Percentiles rank a stretch among this genome's conserved stretches.
These are phyloP conservation scores for Phataginus tetradactyla DNA, from an alignment of 2,797 vertebrate species.

Conservation along the genomic window DNA sequence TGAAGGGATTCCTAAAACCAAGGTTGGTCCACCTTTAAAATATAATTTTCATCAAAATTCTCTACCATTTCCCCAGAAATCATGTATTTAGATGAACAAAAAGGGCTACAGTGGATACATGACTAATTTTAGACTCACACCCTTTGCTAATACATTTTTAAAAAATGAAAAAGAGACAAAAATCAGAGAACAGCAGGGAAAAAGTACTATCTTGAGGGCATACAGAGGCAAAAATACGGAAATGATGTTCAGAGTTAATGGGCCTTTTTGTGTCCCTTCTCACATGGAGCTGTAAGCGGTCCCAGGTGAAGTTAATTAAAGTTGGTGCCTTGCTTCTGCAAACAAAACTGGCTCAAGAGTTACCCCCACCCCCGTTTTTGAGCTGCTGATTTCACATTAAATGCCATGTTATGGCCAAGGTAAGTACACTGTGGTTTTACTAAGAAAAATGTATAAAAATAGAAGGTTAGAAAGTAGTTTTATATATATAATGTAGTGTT, in stretches of 20 bases:
- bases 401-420: background rate
- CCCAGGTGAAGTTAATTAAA: slow-evolving; percentile 78
- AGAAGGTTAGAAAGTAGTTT: background rate
- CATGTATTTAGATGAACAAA: slow-evolving; percentile 75
- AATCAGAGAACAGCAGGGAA: slow-evolving; percentile 76
- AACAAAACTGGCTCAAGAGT: slow-evolving; percentile 50
- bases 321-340: slow-evolving; percentile 54
- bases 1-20: slow-evolving; percentile 9
- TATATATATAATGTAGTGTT: background rate
- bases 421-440: background rate
- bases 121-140: slow-evolving; percentile 70
- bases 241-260: slow-evolving; percentile 77
- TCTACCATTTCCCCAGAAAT: slow-evolving; percentile 71
- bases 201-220: slow-evolving; percentile 77
- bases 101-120: slow-evolving; percentile 51
- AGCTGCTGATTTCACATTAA: slow-evolving; percentile 43
- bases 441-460: background rate
- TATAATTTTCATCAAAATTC: slow-evolving; percentile 68
- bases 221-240: slow-evolving; percentile 64
- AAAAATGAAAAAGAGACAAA: slow-evolving; percentile 44
- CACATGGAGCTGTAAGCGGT: slow-evolving; percentile 54
- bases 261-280: slow-evolving; percentile 75
- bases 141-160: slow-evolving; percentile 60
- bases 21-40: slow-evolving; percentile 68
- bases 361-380: background rate